Evolutionary conservation across 2,888 invertebrate genomes (phyloP).

Genomic region (Caenorhabditis sp.): DNA sequence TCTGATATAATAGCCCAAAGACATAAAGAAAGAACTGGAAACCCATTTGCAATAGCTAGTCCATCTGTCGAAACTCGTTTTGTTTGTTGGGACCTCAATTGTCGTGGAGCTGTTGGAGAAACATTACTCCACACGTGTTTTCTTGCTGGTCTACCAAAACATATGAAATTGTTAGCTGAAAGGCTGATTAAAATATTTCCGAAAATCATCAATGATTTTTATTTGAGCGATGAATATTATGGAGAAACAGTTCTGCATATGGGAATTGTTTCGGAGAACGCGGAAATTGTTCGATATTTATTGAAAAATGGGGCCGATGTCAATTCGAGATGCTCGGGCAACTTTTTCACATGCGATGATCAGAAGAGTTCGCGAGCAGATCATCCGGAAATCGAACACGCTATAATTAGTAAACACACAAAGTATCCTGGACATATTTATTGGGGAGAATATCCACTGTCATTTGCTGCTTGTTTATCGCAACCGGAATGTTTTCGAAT

Average conservation of each 20-base stretch:
- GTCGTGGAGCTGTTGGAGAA: constrained; percentile 89
- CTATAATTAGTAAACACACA: constrained; percentile 82
- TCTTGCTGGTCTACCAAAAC: constrained; percentile 59
- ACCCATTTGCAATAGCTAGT: constrained; percentile 23
- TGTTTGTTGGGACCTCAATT: constrained; percentile 63
- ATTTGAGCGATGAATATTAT: constrained; percentile 67
- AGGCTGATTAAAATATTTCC: constrained; percentile 90
- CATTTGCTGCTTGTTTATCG: constrained; percentile 92
- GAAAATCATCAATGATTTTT: constrained; percentile 80
- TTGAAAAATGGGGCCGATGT: constrained; percentile 83
- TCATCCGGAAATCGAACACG: constrained; percentile 88
- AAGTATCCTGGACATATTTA: constrained; percentile 92
- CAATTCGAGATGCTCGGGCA: constrained; percentile 81
- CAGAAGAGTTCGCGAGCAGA: constrained; percentile 82
- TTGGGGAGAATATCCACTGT: constrained; percentile 96
- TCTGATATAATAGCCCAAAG: constrained; percentile 57
- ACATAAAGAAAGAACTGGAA: constrained; percentile 63
- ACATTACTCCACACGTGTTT: constrained; percentile 88
- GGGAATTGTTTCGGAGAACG: constrained; percentile 97
- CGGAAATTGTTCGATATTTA: constrained; percentile 93
- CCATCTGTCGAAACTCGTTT: constrained; percentile 53
- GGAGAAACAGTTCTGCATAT: constrained; percentile 80
- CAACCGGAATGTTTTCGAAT: constrained; percentile 96
- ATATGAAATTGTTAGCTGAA: constrained; percentile 81
- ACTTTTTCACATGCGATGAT: constrained; percentile 97